Base-by-base conservation (phyloP, 2,888 invertebrate species). In the Lacanobia oleracea region DNA sequence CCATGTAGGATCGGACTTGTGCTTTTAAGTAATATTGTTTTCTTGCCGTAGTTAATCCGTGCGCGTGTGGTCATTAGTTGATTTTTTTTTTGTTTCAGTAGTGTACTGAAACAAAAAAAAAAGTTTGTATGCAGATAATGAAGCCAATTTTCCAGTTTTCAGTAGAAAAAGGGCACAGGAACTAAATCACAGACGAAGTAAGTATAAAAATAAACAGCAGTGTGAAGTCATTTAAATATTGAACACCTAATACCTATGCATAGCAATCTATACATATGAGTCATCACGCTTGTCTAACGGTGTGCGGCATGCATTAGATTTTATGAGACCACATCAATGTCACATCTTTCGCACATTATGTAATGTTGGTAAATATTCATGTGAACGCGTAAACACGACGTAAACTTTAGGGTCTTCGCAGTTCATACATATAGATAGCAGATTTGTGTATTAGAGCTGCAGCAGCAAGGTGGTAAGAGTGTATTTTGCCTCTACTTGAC, bases 151-250 rank as follows among this genome's bases (percentile, higher is more conserved):
- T 33, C 5, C 33, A 33, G 33, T 33, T 33, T 33, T 5, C 33
- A 5, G 40, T 10, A 10, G 1, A 10, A 40, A 40, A 40, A 43
- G 4, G 4, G 33, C 3, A 12, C 45, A 48, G 6, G 18, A 48
- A 18, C 33, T 18, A 12, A 33, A 16, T 21, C 48, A 66, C 8
- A 37, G 27, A 12, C 48, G 18, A 6, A 43, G n/a, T 14, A 33
- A 14, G 7, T 6, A 12, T n/a, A 53, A 12, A 37, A 37, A 14
- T 54, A 54, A 54, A 69, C 37, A 53, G 14, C 10, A 37, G 23
- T 16, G 1, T 23, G n/a, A 68, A 48, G 23, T n/a, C 9, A 48
- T 48, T 68, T 72, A 23, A 62, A 72, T 70, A 56, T 62, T 48
- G 40, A 48, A 56, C 37, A 21, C 12, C 48, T 63, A 51, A 64